Base-by-base conservation (phyloP, 2,797 vertebrate species). In the Valencia hispanica region DNA sequence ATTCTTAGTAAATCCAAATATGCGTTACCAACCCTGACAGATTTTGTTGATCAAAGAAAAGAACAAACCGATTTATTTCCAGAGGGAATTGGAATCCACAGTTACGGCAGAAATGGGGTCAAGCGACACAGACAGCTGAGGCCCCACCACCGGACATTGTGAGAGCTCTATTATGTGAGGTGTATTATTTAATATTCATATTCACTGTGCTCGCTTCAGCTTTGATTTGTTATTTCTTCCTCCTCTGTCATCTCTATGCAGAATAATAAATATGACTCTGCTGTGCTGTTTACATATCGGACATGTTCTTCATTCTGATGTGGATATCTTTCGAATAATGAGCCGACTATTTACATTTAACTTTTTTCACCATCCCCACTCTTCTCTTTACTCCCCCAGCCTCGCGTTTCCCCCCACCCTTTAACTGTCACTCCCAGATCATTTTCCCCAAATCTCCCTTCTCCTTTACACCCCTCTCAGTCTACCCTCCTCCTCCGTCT, bases 251-350 rank as follows among this genome's bases (percentile, higher is more conserved):
- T 91, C 78, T 85, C 87, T 87, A 88, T 89, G 92, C 88, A 84
- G 90, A 92, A 92, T 89, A 92, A 92, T 86, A 92, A 92, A 89
- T 88, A 88, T 71, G 84, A 84, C 80, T 86, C 70, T 70, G 80
- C 85, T 92, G 80, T 12, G 81, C 89, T 91, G 91, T 93, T 94
- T 93, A 92, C 89, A 93, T 93, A 94, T 89, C 93, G 87, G 83
- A 92, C 91, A 86, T 81, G 84, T 87, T 88, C 85, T 80, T 83
- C 78, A 91, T 87, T 92, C 84, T 82, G 84, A 93, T 89, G 89
- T 84, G 83, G 88, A 90, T 93, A 91, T 92, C 91, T 84, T 82
- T 45, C 53, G 71, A 85, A 93, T 94, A 94, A 94, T 92, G 91
- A 93, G 89, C 87, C 72, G 77, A 86, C 83, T 89, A 89, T 93